A percentile compares a stretch with the other conserved stretches of the same genome.
phyloP scores from a whole-genome alignment of 2,797 vertebrate genomes.

The Spheniscus humboldti region DNA sequence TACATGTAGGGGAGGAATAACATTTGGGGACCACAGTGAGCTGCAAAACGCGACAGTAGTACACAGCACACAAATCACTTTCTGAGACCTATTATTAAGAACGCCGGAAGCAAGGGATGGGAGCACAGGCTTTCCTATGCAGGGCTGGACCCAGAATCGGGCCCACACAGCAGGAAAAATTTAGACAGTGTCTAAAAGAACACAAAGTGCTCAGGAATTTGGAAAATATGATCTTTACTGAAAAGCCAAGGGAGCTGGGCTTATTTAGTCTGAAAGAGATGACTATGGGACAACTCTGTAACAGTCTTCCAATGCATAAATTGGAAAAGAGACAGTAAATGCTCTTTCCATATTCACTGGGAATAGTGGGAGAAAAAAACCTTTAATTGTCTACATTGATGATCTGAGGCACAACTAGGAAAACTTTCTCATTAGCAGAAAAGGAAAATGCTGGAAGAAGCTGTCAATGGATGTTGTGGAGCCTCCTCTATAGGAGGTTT shows the following conservation, averaged over 20 bases:
- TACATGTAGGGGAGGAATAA: neutral
- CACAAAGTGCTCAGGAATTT: neutral
- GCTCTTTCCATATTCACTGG: neutral
- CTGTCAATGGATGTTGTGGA: neutral
- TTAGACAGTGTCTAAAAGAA: neutral
- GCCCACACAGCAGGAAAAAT: neutral
- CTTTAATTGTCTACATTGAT: neutral
- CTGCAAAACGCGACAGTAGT: neutral
- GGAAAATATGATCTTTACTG: neutral
- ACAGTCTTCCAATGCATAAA: neutral
- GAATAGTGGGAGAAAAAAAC: neutral
- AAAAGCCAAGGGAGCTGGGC: neutral
- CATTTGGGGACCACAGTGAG: neutral
- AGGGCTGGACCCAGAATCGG: neutral
- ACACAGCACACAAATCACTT: neutral
- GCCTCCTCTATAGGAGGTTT: neutral
- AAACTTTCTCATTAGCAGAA: neutral
- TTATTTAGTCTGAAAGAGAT: neutral
- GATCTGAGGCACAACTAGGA: neutral
- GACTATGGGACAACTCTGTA: neutral
- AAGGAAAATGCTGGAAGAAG: neutral
- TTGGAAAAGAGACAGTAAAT: neutral
- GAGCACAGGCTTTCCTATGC: neutral
- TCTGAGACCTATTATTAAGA: neutral
- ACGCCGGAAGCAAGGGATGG: rapidly evolving